phyloP scores from a whole-genome alignment of 2,888 invertebrate species.

The Aproaerema taeniolella region DNA sequence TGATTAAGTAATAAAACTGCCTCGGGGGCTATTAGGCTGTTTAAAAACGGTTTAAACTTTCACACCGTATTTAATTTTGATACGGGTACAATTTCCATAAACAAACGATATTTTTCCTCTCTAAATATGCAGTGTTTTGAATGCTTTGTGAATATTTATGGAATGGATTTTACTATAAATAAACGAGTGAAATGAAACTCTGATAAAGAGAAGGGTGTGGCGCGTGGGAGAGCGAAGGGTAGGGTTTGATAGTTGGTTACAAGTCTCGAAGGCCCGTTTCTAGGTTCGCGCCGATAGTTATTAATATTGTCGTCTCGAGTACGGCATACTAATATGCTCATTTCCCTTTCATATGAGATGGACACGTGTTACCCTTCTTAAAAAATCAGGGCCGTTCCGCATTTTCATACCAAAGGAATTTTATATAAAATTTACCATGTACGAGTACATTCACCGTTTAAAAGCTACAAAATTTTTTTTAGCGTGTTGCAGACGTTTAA shows the following conservation, averaged over 20 bases:
- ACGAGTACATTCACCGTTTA: too few relatives aligned
- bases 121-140: conserved; percentile 6
- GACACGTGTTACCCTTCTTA: conserved; percentile 3
- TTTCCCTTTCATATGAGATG: background rate
- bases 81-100: conserved; percentile 3
- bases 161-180: conserved; percentile 4
- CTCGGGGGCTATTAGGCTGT: too few relatives aligned
- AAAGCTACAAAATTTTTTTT: too few relatives aligned
- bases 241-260: background rate
- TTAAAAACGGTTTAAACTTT: background rate
- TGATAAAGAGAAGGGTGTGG: background rate
- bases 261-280: background rate
- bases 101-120: conserved; percentile 5
- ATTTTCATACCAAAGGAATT: too few relatives aligned
- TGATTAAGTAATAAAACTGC: too few relatives aligned
- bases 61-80: background rate
- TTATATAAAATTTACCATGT: too few relatives aligned
- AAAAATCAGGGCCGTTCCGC: too few relatives aligned
- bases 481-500: too few relatives aligned
- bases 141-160: conserved; percentile 9
- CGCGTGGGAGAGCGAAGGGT: background rate
- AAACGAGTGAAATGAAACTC: conserved; percentile 4
- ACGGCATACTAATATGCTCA: conserved; percentile 2
- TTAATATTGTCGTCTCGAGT: background rate
- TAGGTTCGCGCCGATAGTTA: background rate